These are phyloP conservation scores for Thymelicus sylvestris DNA, from an alignment of 2,888 invertebrate species.

Conservation along the genomic window DNA sequence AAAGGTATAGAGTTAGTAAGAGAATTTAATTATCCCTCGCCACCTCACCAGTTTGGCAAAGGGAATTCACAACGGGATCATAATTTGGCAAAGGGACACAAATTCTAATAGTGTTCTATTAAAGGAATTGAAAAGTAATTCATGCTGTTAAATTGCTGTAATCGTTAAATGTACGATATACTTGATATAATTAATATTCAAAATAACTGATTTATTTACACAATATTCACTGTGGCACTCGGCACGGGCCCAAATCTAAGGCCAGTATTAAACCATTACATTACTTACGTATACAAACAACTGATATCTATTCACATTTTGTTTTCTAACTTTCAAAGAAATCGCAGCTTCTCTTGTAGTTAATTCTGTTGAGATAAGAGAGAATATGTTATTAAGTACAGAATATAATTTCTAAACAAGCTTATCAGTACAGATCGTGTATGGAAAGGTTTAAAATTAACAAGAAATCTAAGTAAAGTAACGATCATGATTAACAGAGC, in stretches of 20 bases:
- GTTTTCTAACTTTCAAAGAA: neutral
- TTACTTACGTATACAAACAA: constrained; percentile 45
- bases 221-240: constrained; percentile 43
- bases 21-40: no score
- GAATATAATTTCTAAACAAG: neutral
- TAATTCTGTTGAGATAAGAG: neutral
- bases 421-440: neutral
- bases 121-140: no score
- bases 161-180: neutral
- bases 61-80: neutral
- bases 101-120: no score
- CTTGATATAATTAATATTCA: neutral
- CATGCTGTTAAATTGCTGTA: neutral
- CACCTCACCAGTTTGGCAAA: neutral
- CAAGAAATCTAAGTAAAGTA: neutral
- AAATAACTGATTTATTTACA: constrained; percentile 2
- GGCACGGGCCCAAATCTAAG: constrained; percentile 51
- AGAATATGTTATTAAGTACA: constrained; percentile 5
- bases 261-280: constrained; percentile 36
- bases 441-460: neutral
- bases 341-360: neutral
- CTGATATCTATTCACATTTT: constrained; percentile 30
- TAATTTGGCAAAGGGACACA: no score
- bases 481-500: neutral
- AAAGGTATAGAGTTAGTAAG: no score